phyloP scores from a whole-genome alignment of 2,113 vertebrate species.

The Hemiscyllium ocellatum region DNA sequence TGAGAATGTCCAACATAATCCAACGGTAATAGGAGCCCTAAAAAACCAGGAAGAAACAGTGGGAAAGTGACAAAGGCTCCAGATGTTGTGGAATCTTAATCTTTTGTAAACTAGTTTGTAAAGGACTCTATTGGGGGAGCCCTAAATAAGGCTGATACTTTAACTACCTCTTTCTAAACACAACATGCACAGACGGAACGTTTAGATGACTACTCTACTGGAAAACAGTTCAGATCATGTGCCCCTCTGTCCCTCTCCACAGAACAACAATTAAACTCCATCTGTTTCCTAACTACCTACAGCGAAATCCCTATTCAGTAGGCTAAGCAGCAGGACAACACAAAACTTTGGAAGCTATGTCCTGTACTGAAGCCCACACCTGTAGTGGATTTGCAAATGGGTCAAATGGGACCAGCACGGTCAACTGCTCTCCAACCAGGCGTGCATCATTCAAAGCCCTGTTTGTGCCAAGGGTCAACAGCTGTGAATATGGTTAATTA shows the following conservation, averaged over 20 bases:
- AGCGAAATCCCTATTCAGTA: conserved; percentile 41
- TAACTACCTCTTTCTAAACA: conserved; percentile 56
- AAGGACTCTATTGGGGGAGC: conserved; percentile 71
- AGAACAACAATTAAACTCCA: conserved; percentile 51
- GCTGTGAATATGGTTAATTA: conserved; percentile 63
- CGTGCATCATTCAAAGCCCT: conserved; percentile 53
- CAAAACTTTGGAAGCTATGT: conserved; percentile 45
- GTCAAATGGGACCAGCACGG: conserved; percentile 54
- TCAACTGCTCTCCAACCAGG: conserved; percentile 58
- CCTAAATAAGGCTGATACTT: conserved; percentile 61
- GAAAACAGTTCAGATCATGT: conserved; percentile 47
- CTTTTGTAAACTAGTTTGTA: conserved; percentile 80
- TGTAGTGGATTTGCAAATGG: conserved; percentile 51
- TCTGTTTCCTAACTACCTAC: conserved; percentile 46
- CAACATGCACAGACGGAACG: conserved; percentile 58
- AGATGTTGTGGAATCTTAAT: conserved; percentile 83
- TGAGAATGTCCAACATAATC: conserved; percentile 70
- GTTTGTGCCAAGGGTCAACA: conserved; percentile 57
- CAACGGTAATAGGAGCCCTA: conserved; percentile 66
- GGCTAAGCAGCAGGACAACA: conserved; percentile 44
- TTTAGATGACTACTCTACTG: conserved; percentile 56
- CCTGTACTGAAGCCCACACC: conserved; percentile 50
- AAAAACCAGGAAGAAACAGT: conserved; percentile 61
- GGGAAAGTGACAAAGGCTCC: conserved; percentile 70
- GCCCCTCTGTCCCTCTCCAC: conserved; percentile 46